Conservation (phyloP, 2,888 invertebrate genomes). For the Labia minor region DNA sequence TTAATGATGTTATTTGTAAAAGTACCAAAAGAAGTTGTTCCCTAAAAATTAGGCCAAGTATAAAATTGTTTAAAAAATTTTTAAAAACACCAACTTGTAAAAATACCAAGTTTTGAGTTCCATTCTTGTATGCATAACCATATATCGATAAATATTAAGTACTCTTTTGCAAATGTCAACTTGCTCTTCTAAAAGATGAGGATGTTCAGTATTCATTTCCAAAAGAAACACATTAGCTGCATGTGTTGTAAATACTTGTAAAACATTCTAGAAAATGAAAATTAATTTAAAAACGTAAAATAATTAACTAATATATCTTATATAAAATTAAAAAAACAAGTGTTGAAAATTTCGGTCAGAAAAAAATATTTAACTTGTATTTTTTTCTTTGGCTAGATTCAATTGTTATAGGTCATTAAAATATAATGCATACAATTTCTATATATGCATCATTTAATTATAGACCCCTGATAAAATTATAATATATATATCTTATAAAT, state of each 20-base stretch:
- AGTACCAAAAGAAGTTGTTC: constrained; percentile 77
- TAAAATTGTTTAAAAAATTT: background rate
- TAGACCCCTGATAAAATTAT: no score
- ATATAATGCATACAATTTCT: background rate
- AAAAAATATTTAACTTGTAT: background rate
- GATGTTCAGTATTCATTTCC: constrained; percentile 41
- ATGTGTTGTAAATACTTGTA: constrained; percentile 86
- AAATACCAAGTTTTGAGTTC: constrained; percentile 79
- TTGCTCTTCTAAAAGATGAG: constrained; percentile 70
- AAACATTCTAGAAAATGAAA: constrained; percentile 58
- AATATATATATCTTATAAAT: no score
- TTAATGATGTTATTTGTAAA: constrained; percentile 82
- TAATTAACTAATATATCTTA: constrained; percentile 14
- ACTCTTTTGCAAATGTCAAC: constrained; percentile 94
- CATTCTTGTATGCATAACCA: constrained; percentile 94
- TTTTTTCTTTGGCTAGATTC: background rate
- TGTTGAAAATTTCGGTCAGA: background rate
- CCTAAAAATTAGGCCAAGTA: constrained; percentile 40
- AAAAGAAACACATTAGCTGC: constrained; percentile 88
- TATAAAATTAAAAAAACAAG: background rate
- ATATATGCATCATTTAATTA: background rate
- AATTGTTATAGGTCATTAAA: background rate
- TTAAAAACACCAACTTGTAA: background rate
- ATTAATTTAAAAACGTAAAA: constrained; percentile 24
- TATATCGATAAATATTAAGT: constrained; percentile 87